Percentiles rank a stretch among this genome's conserved stretches.
Evolutionary conservation across 2,797 vertebrate species (phyloP).

Genomic region (Propithecus deckenii): DNA sequence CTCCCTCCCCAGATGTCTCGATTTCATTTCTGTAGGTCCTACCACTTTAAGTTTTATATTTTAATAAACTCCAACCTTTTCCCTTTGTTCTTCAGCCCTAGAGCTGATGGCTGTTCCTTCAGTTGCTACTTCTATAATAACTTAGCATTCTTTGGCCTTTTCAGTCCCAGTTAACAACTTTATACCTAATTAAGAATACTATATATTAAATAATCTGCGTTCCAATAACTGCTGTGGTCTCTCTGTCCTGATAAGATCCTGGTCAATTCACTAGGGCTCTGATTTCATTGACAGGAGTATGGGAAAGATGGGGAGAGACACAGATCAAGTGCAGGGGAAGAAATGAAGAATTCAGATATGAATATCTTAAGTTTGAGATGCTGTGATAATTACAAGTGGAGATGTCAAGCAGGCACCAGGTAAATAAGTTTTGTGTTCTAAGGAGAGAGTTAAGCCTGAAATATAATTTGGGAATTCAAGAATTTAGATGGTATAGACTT

Average conservation of each 20-base stretch:
- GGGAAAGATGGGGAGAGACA: background rate
- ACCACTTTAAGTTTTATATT: background rate
- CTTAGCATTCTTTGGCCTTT: background rate
- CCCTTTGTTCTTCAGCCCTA: background rate
- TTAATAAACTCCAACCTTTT: background rate
- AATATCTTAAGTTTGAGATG: background rate
- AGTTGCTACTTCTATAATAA: background rate
- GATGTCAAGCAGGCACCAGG: background rate
- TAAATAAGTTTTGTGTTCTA: background rate
- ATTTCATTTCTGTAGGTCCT: background rate
- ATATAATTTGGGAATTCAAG: background rate
- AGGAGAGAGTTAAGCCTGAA: background rate
- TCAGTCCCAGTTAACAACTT: background rate
- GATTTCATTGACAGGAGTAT: background rate
- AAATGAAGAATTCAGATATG: background rate
- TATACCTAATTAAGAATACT: background rate
- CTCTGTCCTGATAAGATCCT: background rate
- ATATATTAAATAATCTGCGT: background rate
- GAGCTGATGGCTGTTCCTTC: background rate
- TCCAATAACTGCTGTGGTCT: background rate
- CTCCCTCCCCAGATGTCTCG: background rate
- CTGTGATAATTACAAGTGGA: background rate
- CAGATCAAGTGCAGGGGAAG: too few species aligned
- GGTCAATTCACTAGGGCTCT: background rate
- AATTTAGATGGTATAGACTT: background rate